These are phyloP conservation scores for Callipepla squamata DNA, from an alignment of 2,113 vertebrate species.

Conservation along the genomic window DNA sequence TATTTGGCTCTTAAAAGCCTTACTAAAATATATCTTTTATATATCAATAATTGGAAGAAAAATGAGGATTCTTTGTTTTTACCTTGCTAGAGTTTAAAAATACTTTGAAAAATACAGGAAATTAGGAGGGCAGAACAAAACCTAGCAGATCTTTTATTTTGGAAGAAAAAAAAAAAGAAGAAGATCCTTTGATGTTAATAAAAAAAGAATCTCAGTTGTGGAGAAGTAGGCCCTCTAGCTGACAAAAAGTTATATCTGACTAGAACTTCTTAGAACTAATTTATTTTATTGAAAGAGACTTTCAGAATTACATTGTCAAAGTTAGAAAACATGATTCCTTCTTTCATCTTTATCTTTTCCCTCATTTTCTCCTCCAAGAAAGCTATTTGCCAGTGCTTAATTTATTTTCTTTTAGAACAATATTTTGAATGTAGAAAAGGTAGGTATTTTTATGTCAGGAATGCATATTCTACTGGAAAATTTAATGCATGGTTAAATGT, in stretches of 20 bases:
- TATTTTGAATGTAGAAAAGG: background rate
- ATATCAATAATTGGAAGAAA: background rate
- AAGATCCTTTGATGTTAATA: slow-evolving; percentile 1
- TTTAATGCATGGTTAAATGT: background rate
- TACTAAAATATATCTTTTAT: background rate
- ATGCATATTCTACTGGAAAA: background rate
- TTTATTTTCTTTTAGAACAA: background rate
- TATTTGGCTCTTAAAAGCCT: background rate
- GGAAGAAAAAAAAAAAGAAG: background rate
- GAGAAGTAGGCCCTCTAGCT: slow-evolving; percentile 54
- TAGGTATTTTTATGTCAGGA: background rate
- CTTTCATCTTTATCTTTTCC: background rate
- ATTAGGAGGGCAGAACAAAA: background rate
- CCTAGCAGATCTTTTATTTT: background rate
- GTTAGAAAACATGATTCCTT: background rate
- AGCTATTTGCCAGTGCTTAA: background rate
- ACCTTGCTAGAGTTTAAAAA: background rate
- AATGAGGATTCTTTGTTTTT: background rate
- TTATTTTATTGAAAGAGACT: background rate
- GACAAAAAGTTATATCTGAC: background rate
- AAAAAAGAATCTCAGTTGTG: background rate
- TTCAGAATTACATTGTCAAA: background rate
- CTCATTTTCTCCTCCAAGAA: background rate
- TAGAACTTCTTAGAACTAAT: background rate
- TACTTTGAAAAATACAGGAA: background rate